phyloP scores from a whole-genome alignment of 1,140 invertebrate species.

The Belonocnema kinseyi region DNA sequence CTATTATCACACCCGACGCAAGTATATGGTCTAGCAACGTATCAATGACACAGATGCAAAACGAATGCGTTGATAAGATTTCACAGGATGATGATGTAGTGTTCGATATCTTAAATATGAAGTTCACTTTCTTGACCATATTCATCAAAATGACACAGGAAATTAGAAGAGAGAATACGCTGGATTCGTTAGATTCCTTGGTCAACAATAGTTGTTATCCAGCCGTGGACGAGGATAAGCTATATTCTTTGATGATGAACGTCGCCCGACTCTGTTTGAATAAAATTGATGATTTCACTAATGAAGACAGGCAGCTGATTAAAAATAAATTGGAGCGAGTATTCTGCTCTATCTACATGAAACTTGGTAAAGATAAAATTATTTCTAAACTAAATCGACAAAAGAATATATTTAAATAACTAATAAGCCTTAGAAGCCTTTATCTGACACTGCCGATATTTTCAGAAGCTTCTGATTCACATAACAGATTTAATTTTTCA shows the following conservation, averaged over 20 bases:
- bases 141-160: neutral
- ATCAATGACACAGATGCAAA: neutral
- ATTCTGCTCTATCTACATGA: constrained; percentile 6
- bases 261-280: neutral
- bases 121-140: neutral
- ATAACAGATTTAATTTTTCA: neutral
- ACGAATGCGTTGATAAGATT: constrained; percentile 6
- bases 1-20: neutral
- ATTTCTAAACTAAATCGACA: too few species aligned
- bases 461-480: neutral
- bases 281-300: neutral
- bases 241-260: neutral
- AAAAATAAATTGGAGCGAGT: neutral
- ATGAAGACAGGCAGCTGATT: neutral
- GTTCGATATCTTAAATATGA: neutral
- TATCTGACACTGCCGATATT: too few species aligned
- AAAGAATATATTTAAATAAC: too few species aligned
- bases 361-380: neutral
- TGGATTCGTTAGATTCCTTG: neutral
- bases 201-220: neutral
- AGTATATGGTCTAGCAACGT: neutral
- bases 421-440: too few species aligned
- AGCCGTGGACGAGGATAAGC: neutral
- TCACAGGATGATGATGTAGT: neutral
- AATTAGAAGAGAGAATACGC: neutral